Evolutionary conservation across 2,113 vertebrate genomes (phyloP).

Genomic region (Eulacestoma nigropectus): DNA sequence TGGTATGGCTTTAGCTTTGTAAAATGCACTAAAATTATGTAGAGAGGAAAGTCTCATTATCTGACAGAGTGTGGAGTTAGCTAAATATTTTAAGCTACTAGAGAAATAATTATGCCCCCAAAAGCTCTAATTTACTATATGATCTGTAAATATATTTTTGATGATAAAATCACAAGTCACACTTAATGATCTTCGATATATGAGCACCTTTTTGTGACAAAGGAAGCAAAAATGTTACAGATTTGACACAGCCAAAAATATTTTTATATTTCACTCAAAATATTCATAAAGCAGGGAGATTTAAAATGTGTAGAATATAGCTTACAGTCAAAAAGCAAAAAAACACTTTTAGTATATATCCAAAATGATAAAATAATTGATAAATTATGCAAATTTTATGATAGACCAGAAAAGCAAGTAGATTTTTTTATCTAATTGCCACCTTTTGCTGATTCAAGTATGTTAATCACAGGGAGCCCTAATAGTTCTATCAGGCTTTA

Average conservation of each 20-base stretch:
- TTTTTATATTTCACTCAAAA: slow-evolving; percentile 39
- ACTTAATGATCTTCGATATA: slow-evolving; percentile 16
- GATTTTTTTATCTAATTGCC: slow-evolving; percentile 71
- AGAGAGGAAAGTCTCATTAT: not conserved
- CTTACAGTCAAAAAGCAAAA: slow-evolving; percentile 67
- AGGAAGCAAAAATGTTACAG: slow-evolving; percentile 25
- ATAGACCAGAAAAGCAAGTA: slow-evolving; percentile 61
- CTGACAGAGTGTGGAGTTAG: not conserved
- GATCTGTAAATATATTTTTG: slow-evolving; percentile 34
- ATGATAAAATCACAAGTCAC: slow-evolving; percentile 15
- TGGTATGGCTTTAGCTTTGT: not conserved
- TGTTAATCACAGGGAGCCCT: slow-evolving; percentile 72
- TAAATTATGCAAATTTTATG: slow-evolving; percentile 77
- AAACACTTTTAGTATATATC: slow-evolving; percentile 63
- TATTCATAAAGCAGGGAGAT: slow-evolving; percentile 29
- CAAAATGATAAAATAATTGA: slow-evolving; percentile 75
- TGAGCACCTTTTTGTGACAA: slow-evolving; percentile 20
- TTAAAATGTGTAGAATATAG: slow-evolving; percentile 64
- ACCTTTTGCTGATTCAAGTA: slow-evolving; percentile 75
- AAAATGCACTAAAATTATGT: not conserved
- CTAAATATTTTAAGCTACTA: not conserved
- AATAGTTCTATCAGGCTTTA: slow-evolving; percentile 68
- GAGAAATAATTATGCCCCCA: not conserved
- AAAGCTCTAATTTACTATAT: not conserved
- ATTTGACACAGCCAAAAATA: slow-evolving; percentile 36